phyloP scores from a whole-genome alignment of 2,888 invertebrate species.

The Sacculina carcini region DNA sequence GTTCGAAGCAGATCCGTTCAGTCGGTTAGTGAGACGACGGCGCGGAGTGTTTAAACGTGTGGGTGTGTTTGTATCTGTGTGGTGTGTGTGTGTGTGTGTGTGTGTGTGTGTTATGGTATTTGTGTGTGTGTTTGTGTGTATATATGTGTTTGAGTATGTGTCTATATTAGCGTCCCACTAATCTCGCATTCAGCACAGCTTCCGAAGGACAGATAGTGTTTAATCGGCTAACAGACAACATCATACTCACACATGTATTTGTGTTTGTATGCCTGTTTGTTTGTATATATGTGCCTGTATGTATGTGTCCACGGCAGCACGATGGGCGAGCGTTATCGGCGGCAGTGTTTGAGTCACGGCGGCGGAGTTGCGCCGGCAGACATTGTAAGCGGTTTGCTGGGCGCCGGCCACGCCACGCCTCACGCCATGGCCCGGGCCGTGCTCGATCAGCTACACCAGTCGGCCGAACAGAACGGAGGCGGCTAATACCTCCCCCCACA shows the following conservation, averaged over 20 bases:
- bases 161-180: neutral
- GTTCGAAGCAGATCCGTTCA: slow-evolving; percentile 51
- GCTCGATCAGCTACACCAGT: too few relatives aligned
- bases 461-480: too few relatives aligned
- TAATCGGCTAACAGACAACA: neutral
- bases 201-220: too few relatives aligned
- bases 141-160: neutral
- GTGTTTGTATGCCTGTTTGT: neutral
- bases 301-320: slow-evolving; percentile 21
- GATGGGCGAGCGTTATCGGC: slow-evolving; percentile 49
- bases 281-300: slow-evolving; percentile 5
- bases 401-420: too few relatives aligned
- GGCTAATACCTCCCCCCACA: too few relatives aligned
- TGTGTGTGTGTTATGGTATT: too few relatives aligned
- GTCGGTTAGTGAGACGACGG: slow-evolving; percentile 47
- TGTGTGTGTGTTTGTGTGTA: too few relatives aligned
- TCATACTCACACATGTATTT: neutral
- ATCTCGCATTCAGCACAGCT: too few relatives aligned
- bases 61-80: slow-evolving; percentile 26
- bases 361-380: slow-evolving; percentile 56
- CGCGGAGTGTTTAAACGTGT: neutral
- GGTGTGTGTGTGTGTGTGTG: neutral
- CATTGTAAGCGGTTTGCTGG: slow-evolving; percentile 50
- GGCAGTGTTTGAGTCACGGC: slow-evolving; percentile 53
- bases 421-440: too few relatives aligned